phyloP scores from a whole-genome alignment of 2,797 vertebrate genomes.

The Glossophaga mutica region DNA sequence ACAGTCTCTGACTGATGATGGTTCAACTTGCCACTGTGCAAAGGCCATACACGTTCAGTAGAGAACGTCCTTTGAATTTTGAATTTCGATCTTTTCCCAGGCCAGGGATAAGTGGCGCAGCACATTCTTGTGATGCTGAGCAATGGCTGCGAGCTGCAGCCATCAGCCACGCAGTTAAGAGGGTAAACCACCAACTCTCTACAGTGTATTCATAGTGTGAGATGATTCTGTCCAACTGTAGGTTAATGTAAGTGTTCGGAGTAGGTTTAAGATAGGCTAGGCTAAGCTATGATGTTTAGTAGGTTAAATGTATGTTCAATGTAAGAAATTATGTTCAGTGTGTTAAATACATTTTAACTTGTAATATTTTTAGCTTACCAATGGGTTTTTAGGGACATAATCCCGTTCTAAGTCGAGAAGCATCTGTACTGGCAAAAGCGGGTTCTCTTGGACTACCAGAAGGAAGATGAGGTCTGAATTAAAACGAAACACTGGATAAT shows the following conservation, averaged over 20 bases:
- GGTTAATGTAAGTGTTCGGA: not conserved
- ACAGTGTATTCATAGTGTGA: not conserved
- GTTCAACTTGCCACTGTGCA: not conserved
- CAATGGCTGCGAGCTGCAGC: not conserved
- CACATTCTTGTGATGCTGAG: not conserved
- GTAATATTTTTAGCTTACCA: not conserved
- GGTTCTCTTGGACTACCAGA: not conserved
- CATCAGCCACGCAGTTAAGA: not conserved
- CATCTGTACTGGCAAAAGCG: not conserved
- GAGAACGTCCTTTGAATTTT: not conserved
- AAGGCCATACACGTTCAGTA: not conserved
- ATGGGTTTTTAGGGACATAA: not conserved
- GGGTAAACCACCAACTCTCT: not conserved
- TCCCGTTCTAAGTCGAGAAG: not conserved
- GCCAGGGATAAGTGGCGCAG: too few species aligned
- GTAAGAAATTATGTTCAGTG: too few species aligned
- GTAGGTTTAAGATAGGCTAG: not conserved
- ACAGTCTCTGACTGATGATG: not conserved
- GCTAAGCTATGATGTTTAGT: not conserved
- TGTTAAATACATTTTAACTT: not conserved
- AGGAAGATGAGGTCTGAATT: constrained; percentile 38
- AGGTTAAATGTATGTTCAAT: not conserved
- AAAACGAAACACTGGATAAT: constrained; percentile 54
- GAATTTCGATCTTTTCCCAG: not conserved
- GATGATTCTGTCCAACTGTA: not conserved